phyloP scores from a whole-genome alignment of 1,140 invertebrate species.

The Drosophila truncata region DNA sequence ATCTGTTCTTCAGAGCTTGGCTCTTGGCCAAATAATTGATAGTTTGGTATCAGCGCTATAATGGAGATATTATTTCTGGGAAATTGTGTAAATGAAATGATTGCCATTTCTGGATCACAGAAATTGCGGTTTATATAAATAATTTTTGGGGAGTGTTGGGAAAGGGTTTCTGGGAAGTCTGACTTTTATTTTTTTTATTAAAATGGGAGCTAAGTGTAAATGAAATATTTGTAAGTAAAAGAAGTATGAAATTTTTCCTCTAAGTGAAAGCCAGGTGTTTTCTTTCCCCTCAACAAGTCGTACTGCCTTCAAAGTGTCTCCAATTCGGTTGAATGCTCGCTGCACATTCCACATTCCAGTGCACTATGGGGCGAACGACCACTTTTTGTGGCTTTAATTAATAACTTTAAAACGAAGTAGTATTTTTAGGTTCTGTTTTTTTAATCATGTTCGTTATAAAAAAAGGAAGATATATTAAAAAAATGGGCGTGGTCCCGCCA shows the following conservation, averaged over 20 bases:
- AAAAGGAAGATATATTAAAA: no score
- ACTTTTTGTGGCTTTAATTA: no score
- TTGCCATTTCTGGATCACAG: constrained; percentile 25
- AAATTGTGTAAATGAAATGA: constrained; percentile 46
- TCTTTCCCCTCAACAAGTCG: constrained; percentile 3
- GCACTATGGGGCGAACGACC: no score
- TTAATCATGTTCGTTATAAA: no score
- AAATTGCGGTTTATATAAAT: constrained; percentile 1
- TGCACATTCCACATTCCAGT: constrained; percentile 66
- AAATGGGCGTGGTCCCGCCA: no score
- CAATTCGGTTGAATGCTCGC: constrained; percentile 50
- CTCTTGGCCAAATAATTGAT: constrained; percentile 40
- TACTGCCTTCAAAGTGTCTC: constrained; percentile 38
- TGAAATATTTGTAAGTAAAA: background rate
- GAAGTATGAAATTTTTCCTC: background rate
- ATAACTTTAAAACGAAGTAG: no score
- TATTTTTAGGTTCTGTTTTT: no score
- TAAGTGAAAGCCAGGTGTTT: constrained; percentile 17
- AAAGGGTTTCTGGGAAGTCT: background rate
- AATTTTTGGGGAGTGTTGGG: constrained; percentile 18
- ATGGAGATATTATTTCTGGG: constrained; percentile 49
- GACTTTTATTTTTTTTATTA: background rate
- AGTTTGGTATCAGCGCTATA: constrained; percentile 35
- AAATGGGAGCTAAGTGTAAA: background rate
- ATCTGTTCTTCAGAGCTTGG: constrained; percentile 28